Percentiles rank a stretch among this genome's conserved stretches.
These are phyloP conservation scores for Bilobella aurantiaca DNA, from an alignment of 1,140 invertebrate genomes.

Conservation along the genomic window DNA sequence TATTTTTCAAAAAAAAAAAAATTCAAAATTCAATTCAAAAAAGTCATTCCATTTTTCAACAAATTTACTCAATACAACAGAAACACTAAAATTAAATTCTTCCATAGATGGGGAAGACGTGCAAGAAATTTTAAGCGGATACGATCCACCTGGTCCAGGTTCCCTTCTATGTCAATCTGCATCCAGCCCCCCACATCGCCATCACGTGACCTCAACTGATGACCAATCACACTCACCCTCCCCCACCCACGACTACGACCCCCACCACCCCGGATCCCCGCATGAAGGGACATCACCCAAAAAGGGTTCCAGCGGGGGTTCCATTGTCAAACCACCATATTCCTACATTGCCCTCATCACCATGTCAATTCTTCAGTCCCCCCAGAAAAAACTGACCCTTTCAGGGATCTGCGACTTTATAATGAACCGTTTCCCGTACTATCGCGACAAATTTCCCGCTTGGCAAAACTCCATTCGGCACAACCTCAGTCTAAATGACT, in stretches of 20 bases:
- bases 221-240: background rate
- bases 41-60: no score
- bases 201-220: background rate
- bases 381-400: conserved; percentile 88
- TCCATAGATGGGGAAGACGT: background rate
- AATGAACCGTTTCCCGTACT: conserved; percentile 94
- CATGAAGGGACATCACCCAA: conserved; percentile 13
- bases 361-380: conserved; percentile 95
- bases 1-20: no score
- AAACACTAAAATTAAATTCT: no score
- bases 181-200: conserved; percentile 3
- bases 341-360: conserved; percentile 97
- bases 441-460: conserved; percentile 86
- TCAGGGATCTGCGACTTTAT: conserved; percentile 99
- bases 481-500: conserved; percentile 95
- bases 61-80: no score
- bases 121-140: conserved; percentile 12
- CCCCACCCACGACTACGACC: conserved; percentile 12
- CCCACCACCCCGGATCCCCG: background rate
- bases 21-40: no score
- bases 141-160: no score
- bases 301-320: conserved; percentile 37
- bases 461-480: conserved; percentile 97
- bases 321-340: conserved; percentile 83
- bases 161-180: no score